These are phyloP conservation scores for Zaprionus vittiger DNA, from an alignment of 1,140 invertebrate species.

Conservation along the genomic window DNA sequence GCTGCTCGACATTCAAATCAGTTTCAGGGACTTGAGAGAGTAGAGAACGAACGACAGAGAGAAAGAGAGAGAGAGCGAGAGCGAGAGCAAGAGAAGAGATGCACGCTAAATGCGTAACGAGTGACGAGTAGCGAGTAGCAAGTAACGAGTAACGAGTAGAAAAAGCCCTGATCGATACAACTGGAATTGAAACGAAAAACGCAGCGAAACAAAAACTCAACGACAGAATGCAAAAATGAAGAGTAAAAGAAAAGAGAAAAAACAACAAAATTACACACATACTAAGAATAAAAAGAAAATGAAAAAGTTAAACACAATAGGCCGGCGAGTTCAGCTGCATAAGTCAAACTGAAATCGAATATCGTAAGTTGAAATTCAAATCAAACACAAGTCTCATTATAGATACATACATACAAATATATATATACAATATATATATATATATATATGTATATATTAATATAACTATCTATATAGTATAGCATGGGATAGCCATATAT, in stretches of 20 bases:
- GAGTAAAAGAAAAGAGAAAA: slow-evolving; percentile 5
- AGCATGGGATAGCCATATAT: background rate
- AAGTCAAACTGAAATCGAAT: slow-evolving; percentile 27
- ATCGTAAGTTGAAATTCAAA: slow-evolving; percentile 25
- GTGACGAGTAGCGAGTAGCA: slow-evolving; percentile 1
- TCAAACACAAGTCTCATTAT: slow-evolving; percentile 25
- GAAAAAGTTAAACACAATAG: slow-evolving; percentile 10
- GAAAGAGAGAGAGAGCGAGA: background rate
- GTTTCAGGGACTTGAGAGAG: background rate
- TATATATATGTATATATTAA: slow-evolving; percentile 23
- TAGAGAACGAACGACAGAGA: background rate
- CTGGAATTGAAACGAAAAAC: slow-evolving; percentile 5
- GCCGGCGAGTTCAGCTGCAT: slow-evolving; percentile 39
- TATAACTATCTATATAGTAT: background rate
- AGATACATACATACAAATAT: slow-evolving; percentile 11
- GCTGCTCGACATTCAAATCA: slow-evolving; percentile 4
- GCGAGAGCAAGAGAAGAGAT: background rate
- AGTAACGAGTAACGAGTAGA: slow-evolving; percentile 16
- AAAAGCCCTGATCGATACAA: slow-evolving; percentile 1
- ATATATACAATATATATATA: slow-evolving; percentile 31
- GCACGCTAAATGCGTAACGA: background rate
- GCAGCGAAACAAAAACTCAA: slow-evolving; percentile 3
- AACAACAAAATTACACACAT: slow-evolving; percentile 17
- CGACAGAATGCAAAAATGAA: background rate
- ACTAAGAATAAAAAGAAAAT: slow-evolving; percentile 20